phyloP scores from a whole-genome alignment of 2,888 invertebrate genomes.

The Drosophila nigritarsus region DNA sequence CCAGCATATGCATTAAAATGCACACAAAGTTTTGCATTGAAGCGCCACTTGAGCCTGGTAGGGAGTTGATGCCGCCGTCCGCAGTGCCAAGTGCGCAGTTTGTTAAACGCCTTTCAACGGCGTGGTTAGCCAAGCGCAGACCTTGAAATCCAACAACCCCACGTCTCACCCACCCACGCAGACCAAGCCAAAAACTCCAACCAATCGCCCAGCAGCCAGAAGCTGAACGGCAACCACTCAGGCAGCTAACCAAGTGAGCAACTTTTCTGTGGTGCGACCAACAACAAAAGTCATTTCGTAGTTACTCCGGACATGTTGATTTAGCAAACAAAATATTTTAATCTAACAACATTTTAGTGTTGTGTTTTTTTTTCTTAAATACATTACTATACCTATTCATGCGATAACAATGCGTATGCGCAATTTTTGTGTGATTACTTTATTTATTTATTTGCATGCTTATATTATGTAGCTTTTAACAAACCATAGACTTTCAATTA shows the following conservation, averaged over 20 bases:
- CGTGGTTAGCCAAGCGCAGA: constrained; percentile 75
- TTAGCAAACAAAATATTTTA: constrained; percentile 76
- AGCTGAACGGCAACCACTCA: constrained; percentile 42
- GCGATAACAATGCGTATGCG: not conserved
- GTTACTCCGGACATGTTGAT: constrained; percentile 67
- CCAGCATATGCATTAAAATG: constrained; percentile 63
- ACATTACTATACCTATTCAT: not conserved
- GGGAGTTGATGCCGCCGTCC: constrained; percentile 52
- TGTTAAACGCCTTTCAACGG: constrained; percentile 81
- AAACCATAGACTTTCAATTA: not conserved
- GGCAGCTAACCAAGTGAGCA: constrained; percentile 59
- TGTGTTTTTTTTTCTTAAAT: constrained; percentile 2
- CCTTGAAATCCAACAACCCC: constrained; percentile 64
- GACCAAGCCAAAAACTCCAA: constrained; percentile 35
- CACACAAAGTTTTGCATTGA: constrained; percentile 69
- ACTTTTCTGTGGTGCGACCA: constrained; percentile 65
- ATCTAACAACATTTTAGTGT: constrained; percentile 61
- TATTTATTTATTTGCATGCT: not conserved
- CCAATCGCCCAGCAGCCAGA: not conserved
- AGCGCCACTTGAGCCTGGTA: constrained; percentile 68
- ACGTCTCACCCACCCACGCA: constrained; percentile 3
- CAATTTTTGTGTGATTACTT: not conserved
- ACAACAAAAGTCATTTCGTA: constrained; percentile 70
- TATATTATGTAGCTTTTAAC: not conserved
- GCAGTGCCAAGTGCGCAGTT: constrained; percentile 67